Evolutionary conservation across 2,113 vertebrate genomes (phyloP).

Genomic region (Butorides virescens): DNA sequence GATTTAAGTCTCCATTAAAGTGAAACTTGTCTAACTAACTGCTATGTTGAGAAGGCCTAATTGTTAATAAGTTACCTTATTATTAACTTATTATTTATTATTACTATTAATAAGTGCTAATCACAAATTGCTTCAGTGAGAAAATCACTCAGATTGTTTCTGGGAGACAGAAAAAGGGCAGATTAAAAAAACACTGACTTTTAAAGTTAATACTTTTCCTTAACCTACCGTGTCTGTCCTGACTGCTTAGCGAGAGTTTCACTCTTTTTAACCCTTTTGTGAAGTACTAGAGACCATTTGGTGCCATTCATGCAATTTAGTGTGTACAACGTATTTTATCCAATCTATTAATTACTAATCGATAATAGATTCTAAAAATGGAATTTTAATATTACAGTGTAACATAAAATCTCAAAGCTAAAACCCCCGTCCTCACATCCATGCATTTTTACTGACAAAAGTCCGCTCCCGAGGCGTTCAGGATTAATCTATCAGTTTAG

Average conservation of each 20-base stretch:
- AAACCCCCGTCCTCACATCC: background rate
- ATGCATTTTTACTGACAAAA: background rate
- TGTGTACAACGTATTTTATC: accelerated
- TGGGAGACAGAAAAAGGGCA: background rate
- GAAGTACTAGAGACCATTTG: background rate
- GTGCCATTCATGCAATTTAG: background rate
- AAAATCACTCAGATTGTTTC: background rate
- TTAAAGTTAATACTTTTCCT: background rate
- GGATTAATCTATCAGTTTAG: background rate
- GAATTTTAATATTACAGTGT: background rate
- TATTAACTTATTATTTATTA: too few species aligned
- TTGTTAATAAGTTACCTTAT: background rate
- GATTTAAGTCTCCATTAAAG: background rate
- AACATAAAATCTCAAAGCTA: background rate
- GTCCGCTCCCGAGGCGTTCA: background rate
- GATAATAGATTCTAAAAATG: background rate
- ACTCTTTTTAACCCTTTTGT: background rate
- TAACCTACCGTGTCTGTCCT: background rate
- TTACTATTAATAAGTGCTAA: background rate
- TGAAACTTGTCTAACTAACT: background rate
- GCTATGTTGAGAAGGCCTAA: background rate
- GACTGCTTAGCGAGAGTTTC: background rate
- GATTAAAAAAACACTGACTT: background rate
- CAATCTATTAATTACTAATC: background rate
- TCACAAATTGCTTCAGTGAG: background rate